Percentiles rank a stretch among this genome's conserved stretches.
These are phyloP conservation scores for Chironomus tepperi DNA, from an alignment of 1,140 invertebrate genomes.

Conservation along the genomic window DNA sequence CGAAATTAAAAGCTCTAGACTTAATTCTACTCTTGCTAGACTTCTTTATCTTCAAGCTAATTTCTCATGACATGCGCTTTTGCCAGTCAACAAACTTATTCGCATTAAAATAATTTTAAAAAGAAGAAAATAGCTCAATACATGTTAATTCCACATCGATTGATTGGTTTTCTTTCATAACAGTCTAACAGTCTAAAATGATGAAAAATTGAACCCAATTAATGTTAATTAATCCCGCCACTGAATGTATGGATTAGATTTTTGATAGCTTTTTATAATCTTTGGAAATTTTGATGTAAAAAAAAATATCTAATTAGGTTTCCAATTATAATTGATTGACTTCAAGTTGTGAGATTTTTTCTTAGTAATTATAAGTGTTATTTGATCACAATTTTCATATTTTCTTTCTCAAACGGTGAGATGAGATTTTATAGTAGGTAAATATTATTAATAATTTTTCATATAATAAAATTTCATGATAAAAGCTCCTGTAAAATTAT, in stretches of 20 bases:
- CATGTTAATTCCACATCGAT: not conserved
- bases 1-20: no score
- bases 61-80: no score
- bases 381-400: no score
- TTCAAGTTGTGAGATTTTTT: no score
- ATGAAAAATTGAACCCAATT: conserved; percentile 1
- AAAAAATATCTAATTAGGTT: no score
- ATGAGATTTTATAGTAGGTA: no score
- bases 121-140: not conserved
- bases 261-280: not conserved
- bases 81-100: not conserved
- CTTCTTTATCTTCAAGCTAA: no score
- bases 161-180: not conserved
- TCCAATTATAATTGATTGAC: no score
- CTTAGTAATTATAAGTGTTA: no score
- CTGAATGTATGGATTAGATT: not conserved
- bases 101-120: not conserved
- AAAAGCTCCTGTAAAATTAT: conserved; percentile 13
- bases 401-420: no score
- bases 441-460: no score
- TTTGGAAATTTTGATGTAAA: not conserved
- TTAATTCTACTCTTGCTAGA: no score
- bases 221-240: not conserved
- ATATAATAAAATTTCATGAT: conserved; percentile 5
- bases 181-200: not conserved